A percentile compares a stretch with the other conserved stretches of the same genome.
Evolutionary conservation across 2,113 vertebrate species (phyloP).

Genomic region (Mesembrinibis cayennensis): DNA sequence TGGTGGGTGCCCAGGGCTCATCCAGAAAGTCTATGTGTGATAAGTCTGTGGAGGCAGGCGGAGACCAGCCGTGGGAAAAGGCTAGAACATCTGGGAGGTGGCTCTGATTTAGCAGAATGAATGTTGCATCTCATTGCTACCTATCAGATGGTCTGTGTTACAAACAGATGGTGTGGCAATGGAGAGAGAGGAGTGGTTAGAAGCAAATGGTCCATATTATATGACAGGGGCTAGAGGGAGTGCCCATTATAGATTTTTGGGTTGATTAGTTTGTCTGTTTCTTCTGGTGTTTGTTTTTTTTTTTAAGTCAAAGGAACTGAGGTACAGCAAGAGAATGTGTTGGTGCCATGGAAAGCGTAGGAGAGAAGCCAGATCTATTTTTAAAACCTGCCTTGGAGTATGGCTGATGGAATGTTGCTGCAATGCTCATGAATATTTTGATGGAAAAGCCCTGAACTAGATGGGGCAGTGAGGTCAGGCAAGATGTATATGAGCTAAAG

Average conservation of each 20-base stretch:
- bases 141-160: background rate
- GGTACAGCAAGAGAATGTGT: background rate
- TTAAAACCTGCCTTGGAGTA: background rate
- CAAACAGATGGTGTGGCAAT: background rate
- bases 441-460: background rate
- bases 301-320: background rate
- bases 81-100: background rate
- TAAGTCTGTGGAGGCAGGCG: background rate
- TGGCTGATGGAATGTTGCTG: background rate
- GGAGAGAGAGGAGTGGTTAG: background rate
- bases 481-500: background rate
- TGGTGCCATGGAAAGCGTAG: background rate
- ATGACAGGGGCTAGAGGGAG: background rate
- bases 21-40: background rate
- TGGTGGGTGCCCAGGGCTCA: background rate
- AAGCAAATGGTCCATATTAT: background rate
- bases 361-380: background rate
- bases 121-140: background rate
- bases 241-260: background rate
- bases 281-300: background rate
- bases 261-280: background rate
- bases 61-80: background rate
- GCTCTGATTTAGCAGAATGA: background rate
- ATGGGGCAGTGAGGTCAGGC: background rate
- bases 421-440: conserved; percentile 8